These are phyloP conservation scores for Muscidifurax raptorellus DNA, from an alignment of 1,140 invertebrate species.

Conservation along the genomic window DNA sequence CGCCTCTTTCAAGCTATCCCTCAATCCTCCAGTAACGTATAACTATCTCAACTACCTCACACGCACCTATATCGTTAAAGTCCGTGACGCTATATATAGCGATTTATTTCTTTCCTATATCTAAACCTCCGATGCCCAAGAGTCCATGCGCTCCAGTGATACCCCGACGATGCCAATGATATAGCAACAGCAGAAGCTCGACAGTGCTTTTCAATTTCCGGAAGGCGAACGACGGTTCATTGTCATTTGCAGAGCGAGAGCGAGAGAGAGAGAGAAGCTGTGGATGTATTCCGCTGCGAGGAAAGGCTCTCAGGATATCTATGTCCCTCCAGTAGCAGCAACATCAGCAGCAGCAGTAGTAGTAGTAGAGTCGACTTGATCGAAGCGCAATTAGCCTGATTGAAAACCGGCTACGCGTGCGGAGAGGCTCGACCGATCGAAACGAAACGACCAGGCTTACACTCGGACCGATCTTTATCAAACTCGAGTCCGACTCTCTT, in stretches of 20 bases:
- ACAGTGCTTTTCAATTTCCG: conserved; percentile 57
- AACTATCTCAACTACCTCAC: neutral
- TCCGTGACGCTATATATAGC: conserved; percentile 3
- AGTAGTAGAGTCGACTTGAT: conserved; percentile 41
- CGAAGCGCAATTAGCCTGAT: conserved; percentile 59
- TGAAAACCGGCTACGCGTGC: conserved; percentile 48
- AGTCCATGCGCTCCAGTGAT: neutral
- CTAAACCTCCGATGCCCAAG: neutral
- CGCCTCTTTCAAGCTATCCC: neutral
- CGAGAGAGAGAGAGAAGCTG: neutral
- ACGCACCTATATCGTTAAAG: neutral
- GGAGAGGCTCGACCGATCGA: neutral
- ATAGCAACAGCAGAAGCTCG: neutral
- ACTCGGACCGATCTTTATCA: neutral
- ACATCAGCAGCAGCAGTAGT: neutral
- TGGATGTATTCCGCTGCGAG: too few relatives aligned
- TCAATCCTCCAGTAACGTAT: neutral
- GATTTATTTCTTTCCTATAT: neutral
- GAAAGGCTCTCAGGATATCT: neutral
- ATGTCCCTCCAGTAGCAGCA: neutral
- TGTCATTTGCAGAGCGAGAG: neutral
- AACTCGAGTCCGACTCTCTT: neutral
- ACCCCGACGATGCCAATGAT: neutral
- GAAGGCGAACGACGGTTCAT: conserved; percentile 12
- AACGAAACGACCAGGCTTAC: neutral